Evolutionary conservation across 2,888 invertebrate species (phyloP), one percentile per base, ranked within the genome.

Genomic region (Platycnemis pennipes): DNA sequence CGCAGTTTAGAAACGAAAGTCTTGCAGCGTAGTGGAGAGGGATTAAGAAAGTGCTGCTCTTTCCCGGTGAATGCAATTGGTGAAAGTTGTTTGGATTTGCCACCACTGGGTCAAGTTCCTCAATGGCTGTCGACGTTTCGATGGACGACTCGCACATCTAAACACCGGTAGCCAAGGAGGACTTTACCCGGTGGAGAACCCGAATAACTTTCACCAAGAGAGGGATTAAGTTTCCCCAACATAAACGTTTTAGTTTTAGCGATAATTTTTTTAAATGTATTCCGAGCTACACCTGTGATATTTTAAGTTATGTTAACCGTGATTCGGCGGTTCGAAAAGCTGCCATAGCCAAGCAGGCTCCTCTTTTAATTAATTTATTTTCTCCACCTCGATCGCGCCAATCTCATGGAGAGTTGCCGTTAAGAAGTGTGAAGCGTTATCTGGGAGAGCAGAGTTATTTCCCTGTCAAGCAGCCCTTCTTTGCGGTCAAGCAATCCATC

Each of bases 281-380:
- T 8, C 37, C 16, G 77, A 37, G 77, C 77, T 77, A 77, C 31
- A 77, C 77, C 77, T 77, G 77, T 77, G 77, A 77, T 77, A 77
- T 77, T 77, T 77, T 77, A 8, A 77, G 77, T 63, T 63, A 63
- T n/a, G 63, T 77, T 77, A 1, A 37, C 77, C 11, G 77, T 7
- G 1, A 77, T 2, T 63, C 63, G n/a, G 63, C 8, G 63, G 63
- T 63, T 77, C 13, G 37, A 31, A 26, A 2, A 77, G 31, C 77
- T 77, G 77, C 77, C 77, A 77, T 31, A 77, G 31, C 31, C 37
- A 77, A 31, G 26, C 16, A 37, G 37, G 16, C 37, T n/a, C 31
- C 77, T 37, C 13, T 77, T 37, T 31, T 77, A 2, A 37, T 77
- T 77, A 7, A 13, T 8, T 16, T 37, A 2, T 37, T 16, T 31